These are phyloP conservation scores for Protula sp. DNA, from an alignment of 2,888 invertebrate genomes.

Conservation along the genomic window DNA sequence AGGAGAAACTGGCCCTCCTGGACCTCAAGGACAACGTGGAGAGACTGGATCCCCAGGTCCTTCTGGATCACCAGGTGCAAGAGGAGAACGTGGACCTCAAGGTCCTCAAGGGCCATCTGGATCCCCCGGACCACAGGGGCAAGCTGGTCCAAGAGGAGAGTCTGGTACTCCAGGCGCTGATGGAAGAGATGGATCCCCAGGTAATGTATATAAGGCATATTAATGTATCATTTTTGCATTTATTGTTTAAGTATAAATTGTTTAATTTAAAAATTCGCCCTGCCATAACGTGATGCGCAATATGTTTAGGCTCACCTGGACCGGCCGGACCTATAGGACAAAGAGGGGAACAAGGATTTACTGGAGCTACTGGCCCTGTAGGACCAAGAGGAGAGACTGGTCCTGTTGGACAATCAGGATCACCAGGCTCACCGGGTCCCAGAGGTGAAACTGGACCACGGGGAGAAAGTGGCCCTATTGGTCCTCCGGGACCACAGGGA, in stretches of 20 bases:
- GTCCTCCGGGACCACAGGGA: slow-evolving; percentile 14
- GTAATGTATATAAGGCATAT: no score
- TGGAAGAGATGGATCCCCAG: slow-evolving; percentile 4
- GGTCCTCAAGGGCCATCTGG: slow-evolving; percentile 9
- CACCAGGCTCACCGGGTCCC: slow-evolving; percentile 7
- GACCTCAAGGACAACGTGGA: slow-evolving; percentile 60
- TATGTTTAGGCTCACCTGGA: no score
- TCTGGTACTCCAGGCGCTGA: slow-evolving; percentile 7
- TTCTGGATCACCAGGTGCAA: slow-evolving; percentile 42
- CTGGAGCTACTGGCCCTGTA: slow-evolving; percentile 2
- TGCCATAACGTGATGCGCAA: no score
- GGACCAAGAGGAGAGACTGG: slow-evolving; percentile 59
- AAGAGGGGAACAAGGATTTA: slow-evolving; percentile 12
- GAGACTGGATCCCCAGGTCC: slow-evolving; percentile 49
- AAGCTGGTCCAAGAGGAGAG: no score
- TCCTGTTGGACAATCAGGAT: slow-evolving; percentile 52
- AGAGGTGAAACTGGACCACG: no score
- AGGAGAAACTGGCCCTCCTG: slow-evolving; percentile 6
- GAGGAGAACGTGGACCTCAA: slow-evolving; percentile 24
- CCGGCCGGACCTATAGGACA: no score
- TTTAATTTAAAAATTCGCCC: no score
- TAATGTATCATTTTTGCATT: no score
- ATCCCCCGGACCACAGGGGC: slow-evolving; percentile 9
- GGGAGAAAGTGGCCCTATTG: slow-evolving; percentile 14
- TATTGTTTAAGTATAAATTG: no score